Percentiles rank a stretch among this genome's conserved stretches.
Conservation (phyloP, 2,888 invertebrate genomes). For the Troides aeacus region DNA sequence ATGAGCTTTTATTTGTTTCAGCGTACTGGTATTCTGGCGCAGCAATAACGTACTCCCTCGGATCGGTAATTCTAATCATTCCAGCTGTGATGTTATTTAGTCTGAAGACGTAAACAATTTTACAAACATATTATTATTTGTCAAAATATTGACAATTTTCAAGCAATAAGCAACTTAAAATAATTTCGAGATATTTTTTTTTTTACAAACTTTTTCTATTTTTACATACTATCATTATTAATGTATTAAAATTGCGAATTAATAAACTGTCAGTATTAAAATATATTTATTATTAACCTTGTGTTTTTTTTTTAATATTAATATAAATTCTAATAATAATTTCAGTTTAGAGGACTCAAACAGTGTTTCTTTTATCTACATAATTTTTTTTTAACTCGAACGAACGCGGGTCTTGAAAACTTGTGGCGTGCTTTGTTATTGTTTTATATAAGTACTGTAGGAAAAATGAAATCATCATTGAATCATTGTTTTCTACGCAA, state of each 20-base stretch:
- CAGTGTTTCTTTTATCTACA: no score
- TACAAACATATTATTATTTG: slow-evolving; percentile 37
- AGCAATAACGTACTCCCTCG: slow-evolving; percentile 88
- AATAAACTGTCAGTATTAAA: slow-evolving; percentile 34
- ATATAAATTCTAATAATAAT: no score
- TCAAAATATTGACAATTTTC: slow-evolving; percentile 26
- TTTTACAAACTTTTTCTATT: slow-evolving; percentile 28
- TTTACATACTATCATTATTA: slow-evolving; percentile 27
- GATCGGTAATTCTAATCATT: slow-evolving; percentile 86
- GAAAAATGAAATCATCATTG: no score
- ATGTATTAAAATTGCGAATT: slow-evolving; percentile 27
- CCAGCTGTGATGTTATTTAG: slow-evolving; percentile 85
- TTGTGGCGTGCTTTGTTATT: no score
- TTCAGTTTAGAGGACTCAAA: no score
- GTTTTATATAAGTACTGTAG: no score
- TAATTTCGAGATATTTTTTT: slow-evolving; percentile 23
- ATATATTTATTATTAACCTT: slow-evolving; percentile 20
- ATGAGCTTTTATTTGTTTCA: slow-evolving; percentile 51
- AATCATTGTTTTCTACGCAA: no score
- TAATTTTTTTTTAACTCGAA: no score
- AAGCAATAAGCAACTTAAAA: slow-evolving; percentile 36
- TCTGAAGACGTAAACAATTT: slow-evolving; percentile 55
- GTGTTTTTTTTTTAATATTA: no score
- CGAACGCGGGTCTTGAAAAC: no score
- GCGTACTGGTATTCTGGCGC: slow-evolving; percentile 97